Evolutionary conservation across 2,888 invertebrate genomes (phyloP).

Genomic region (Aleiodes leptofemur): DNA sequence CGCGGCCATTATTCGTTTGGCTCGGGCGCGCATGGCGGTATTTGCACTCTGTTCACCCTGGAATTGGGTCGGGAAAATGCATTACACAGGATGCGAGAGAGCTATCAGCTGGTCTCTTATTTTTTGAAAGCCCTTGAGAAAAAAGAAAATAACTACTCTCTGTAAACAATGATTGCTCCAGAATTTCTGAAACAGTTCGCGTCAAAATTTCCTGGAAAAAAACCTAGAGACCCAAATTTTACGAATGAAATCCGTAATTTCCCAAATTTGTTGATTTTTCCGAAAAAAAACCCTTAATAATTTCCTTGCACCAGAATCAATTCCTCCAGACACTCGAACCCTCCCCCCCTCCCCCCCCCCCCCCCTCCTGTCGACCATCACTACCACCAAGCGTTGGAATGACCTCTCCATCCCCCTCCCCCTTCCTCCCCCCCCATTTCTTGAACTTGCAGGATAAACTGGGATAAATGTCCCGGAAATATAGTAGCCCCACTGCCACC

Average conservation of each 20-base stretch:
- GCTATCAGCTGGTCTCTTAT: neutral
- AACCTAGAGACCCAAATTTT: no score
- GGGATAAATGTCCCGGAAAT: conserved; percentile 79
- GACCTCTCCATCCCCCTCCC: conserved; percentile 26
- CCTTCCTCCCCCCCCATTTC: conserved; percentile 36
- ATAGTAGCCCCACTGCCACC: conserved; percentile 71
- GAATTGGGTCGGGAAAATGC: conserved; percentile 35
- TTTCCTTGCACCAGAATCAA: no score
- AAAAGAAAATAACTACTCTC: no score
- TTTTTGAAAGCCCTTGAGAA: neutral
- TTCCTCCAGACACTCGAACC: no score
- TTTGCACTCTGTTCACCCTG: conserved; percentile 20
- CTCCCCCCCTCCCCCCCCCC: no score
- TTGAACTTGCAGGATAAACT: conserved; percentile 74
- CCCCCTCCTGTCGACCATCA: neutral
- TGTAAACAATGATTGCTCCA: no score
- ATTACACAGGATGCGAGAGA: neutral
- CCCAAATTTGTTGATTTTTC: no score
- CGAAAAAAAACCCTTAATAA: no score
- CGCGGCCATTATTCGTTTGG: conserved; percentile 36
- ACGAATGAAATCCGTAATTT: no score
- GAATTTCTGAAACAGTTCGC: no score
- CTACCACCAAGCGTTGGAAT: neutral
- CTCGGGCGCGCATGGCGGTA: conserved; percentile 36
- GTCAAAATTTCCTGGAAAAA: no score